phyloP scores from a whole-genome alignment of 2,113 vertebrate genomes.

The Megatriorchis doriae region DNA sequence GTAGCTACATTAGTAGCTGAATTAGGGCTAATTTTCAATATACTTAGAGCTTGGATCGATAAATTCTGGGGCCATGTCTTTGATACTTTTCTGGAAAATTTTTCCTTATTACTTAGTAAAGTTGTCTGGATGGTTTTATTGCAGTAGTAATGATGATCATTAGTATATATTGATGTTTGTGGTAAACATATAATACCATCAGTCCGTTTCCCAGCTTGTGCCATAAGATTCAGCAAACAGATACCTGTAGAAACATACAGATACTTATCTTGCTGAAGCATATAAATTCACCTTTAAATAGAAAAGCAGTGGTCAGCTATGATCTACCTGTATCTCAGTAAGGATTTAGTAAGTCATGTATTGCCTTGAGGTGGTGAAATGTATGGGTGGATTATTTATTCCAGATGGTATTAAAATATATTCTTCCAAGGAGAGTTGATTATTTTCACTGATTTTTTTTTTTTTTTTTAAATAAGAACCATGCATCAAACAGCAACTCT shows the following conservation, averaged over 20 bases:
- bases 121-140: neutral
- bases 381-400: slow-evolving; percentile 18
- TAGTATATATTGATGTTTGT: neutral
- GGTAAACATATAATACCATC: neutral
- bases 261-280: neutral
- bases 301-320: neutral
- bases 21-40: neutral
- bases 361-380: neutral
- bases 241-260: neutral
- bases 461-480: neutral
- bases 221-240: neutral
- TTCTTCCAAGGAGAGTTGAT: neutral
- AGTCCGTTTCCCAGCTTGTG: neutral
- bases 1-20: neutral
- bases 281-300: neutral
- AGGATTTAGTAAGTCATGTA: neutral
- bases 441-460: neutral
- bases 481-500: neutral
- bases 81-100: neutral
- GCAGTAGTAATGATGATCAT: neutral
- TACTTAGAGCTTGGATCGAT: neutral
- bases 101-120: neutral
- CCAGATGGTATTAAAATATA: neutral
- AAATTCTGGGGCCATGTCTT: neutral
- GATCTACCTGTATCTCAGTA: neutral